These are phyloP conservation scores for Gymnodraco acuticeps DNA, from an alignment of 2,797 vertebrate genomes.

Conservation along the genomic window DNA sequence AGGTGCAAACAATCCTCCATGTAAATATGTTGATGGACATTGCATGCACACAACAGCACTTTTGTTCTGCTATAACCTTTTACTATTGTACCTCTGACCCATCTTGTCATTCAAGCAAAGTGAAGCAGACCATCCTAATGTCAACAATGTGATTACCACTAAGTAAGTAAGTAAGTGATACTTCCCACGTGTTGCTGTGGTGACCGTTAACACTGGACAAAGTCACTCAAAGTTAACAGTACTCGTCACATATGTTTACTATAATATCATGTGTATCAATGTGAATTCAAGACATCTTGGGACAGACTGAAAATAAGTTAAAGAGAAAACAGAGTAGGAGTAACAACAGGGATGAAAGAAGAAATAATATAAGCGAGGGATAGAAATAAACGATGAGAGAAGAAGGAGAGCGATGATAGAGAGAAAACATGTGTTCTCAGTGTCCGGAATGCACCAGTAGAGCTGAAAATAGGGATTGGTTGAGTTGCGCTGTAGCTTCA, in stretches of 20 bases:
- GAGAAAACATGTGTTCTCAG: constrained; percentile 75
- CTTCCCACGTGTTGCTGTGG: constrained; percentile 20
- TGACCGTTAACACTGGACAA: constrained; percentile 40
- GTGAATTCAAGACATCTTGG: constrained; percentile 1
- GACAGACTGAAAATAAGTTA: neutral
- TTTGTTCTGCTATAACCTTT: constrained; percentile 48
- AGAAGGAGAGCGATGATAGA: constrained; percentile 51
- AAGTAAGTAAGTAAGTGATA: too few species aligned
- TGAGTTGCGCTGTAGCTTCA: constrained; percentile 68
- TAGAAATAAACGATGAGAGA: constrained; percentile 27
- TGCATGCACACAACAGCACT: constrained; percentile 3
- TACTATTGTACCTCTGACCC: constrained; percentile 36
- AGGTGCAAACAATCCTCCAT: neutral
- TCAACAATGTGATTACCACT: constrained; percentile 57
- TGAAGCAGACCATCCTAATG: constrained; percentile 67
- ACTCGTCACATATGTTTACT: constrained; percentile 27
- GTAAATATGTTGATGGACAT: neutral
- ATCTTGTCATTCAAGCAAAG: constrained; percentile 63
- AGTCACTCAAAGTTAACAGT: constrained; percentile 37
- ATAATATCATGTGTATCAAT: constrained; percentile 9
- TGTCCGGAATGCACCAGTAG: constrained; percentile 70
- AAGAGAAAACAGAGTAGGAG: neutral
- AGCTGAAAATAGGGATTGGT: constrained; percentile 78
- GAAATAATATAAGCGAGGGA: constrained; percentile 1
- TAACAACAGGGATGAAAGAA: constrained; percentile 12